phyloP scores from a whole-genome alignment of 2,113 vertebrate genomes.

The Eudyptes chrysolophus region DNA sequence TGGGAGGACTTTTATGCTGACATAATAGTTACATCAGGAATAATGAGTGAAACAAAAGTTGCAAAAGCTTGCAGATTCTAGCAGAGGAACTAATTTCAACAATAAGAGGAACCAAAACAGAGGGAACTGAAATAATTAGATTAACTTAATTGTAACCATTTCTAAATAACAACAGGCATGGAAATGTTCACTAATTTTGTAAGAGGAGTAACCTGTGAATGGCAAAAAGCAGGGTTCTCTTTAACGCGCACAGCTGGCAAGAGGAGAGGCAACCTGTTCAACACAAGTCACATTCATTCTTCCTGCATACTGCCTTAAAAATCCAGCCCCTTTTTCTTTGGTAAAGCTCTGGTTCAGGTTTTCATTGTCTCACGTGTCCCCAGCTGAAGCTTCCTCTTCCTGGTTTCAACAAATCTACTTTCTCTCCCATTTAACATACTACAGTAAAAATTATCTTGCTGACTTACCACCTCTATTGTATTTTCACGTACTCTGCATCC shows the following conservation, averaged over 20 bases:
- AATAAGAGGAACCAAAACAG: neutral
- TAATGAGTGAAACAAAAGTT: neutral
- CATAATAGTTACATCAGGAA: neutral
- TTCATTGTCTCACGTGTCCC: neutral
- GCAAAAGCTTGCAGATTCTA: neutral
- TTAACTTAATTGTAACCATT: neutral
- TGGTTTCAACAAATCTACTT: neutral
- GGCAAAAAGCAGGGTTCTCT: neutral
- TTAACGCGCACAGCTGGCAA: neutral
- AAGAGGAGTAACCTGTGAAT: neutral
- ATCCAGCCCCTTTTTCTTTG: neutral
- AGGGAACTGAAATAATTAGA: constrained; percentile 13
- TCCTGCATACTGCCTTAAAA: neutral
- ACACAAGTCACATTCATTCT: neutral
- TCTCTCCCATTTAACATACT: neutral
- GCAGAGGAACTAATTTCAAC: neutral
- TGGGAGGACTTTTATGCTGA: constrained; percentile 3
- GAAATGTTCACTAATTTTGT: neutral
- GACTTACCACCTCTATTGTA: neutral
- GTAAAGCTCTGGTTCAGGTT: neutral
- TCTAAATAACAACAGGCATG: neutral
- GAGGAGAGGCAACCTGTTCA: neutral
- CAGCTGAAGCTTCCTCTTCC: neutral
- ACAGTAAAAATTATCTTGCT: neutral
- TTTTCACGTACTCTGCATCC: neutral